These are phyloP conservation scores for Vannuccia rotundouncinata DNA, from an alignment of 2,888 invertebrate species.

Conservation along the genomic window DNA sequence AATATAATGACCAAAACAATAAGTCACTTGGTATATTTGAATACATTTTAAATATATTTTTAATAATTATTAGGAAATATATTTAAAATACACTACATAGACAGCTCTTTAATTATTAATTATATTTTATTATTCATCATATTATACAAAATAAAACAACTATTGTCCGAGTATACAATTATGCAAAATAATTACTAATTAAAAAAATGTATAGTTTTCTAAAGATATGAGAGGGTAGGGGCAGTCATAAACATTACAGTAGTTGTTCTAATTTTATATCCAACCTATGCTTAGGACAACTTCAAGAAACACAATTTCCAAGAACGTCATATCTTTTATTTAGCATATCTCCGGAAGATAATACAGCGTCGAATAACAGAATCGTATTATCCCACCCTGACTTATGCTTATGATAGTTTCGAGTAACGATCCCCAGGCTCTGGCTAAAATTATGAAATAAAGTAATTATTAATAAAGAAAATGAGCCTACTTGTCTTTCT, in stretches of 20 bases:
- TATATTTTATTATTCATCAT: neutral
- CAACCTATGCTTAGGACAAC: neutral
- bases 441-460: too few relatives aligned
- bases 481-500: conserved; percentile 37
- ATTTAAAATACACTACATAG: neutral
- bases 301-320: neutral
- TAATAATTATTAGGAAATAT: neutral
- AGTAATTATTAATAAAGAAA: too few relatives aligned
- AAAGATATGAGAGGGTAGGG: neutral
- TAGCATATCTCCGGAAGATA: neutral
- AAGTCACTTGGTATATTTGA: neutral
- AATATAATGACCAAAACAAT: neutral
- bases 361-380: neutral
- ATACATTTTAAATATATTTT: neutral
- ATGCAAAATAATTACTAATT: neutral
- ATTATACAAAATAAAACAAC: neutral
- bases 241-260: neutral
- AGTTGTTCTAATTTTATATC: neutral
- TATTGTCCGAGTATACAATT: neutral
- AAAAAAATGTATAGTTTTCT: neutral
- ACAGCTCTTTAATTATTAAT: neutral
- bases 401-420: neutral
- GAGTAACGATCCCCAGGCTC: neutral
- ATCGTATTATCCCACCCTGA: neutral
- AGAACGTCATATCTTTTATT: neutral